Percentiles rank a stretch among this genome's conserved stretches.
These are phyloP conservation scores for Urechis unicinctus DNA, from an alignment of 2,888 invertebrate genomes.

Conservation along the genomic window DNA sequence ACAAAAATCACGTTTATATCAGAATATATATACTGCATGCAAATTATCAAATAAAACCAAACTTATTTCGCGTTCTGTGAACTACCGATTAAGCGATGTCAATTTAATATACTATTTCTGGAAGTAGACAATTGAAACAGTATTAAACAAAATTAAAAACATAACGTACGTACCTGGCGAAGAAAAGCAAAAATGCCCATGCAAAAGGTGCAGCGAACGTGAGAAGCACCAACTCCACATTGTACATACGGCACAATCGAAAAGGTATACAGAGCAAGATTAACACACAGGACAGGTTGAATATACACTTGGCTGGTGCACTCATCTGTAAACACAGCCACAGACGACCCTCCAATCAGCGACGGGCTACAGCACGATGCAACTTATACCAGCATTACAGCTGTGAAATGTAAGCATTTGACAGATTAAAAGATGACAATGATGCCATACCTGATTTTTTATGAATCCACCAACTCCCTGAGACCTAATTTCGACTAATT, in stretches of 20 bases:
- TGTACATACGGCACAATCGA: constrained; percentile 58
- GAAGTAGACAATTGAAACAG: too few relatives aligned
- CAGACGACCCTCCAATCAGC: background rate
- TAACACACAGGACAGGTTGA: constrained; percentile 81
- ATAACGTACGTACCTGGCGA: constrained; percentile 71
- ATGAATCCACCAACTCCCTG: constrained; percentile 85
- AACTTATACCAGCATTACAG: too few relatives aligned
- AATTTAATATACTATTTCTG: too few relatives aligned
- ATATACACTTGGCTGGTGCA: constrained; percentile 91
- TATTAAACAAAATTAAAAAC: too few relatives aligned
- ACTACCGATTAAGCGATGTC: too few relatives aligned
- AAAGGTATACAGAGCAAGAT: constrained; percentile 85
- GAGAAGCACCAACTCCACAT: constrained; percentile 78
- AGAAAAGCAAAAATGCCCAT: constrained; percentile 97
- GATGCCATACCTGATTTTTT: constrained; percentile 88
- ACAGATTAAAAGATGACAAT: too few relatives aligned
- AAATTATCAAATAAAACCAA: too few relatives aligned
- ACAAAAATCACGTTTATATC: too few relatives aligned
- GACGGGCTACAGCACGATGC: too few relatives aligned
- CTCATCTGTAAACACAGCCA: constrained; percentile 65
- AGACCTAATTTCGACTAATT: constrained; percentile 89
- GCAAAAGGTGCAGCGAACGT: constrained; percentile 89
- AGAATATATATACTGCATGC: too few relatives aligned
- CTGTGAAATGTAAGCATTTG: too few relatives aligned
- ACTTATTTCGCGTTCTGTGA: too few relatives aligned